Base-by-base conservation (phyloP, 2,113 vertebrate species). In the Trachemys scripta region DNA sequence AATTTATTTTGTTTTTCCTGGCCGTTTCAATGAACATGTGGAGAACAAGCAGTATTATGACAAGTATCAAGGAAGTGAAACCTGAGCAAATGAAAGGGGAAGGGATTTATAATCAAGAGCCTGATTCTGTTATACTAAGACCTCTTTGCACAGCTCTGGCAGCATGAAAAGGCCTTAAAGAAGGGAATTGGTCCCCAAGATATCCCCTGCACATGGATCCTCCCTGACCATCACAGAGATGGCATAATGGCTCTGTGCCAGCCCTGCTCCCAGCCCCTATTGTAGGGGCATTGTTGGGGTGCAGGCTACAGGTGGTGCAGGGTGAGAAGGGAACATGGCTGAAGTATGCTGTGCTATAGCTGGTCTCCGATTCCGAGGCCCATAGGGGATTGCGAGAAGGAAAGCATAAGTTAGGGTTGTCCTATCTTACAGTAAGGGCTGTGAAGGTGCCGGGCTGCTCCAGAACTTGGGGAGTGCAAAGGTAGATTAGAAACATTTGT, bases 11-110 rank as follows among this genome's bases (percentile, higher is more conserved):
- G 59, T 7, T 62, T 31, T 31, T 16, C 59, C 59, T 31, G 27
- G 25, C 59, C 25, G 24, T 51, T 93, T 85, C 80, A 90, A 54
- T 10, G 84, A 81, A 50, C 27, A 82, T 10, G 9, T 83, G 51
- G 27, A 29, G 42, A 3, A 85, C 59, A 90, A 95, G 84, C n/a
- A 49, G 59, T 24, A 59, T 87, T 50, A 87, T 49, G 87, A 59
- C 82, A 65, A 87, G n/a, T 76, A 76, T 31, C 11, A n/a, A 69
- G n/a, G 69, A 54, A 54, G 53, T 89, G 24, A 29, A 20, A 76
- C 87, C 10, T 90, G 50, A 84, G 80, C 50, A 87, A 95, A 89
- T 96, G 5, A 86, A 89, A 75, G 10, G 93, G 47, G 42, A 84
- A 79, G 5, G 22, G 31, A 27, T 29, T 76, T 35, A 20, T 31